Base-by-base conservation (phyloP, 2,113 vertebrate species). In the Hipposideros armiger region DNA sequence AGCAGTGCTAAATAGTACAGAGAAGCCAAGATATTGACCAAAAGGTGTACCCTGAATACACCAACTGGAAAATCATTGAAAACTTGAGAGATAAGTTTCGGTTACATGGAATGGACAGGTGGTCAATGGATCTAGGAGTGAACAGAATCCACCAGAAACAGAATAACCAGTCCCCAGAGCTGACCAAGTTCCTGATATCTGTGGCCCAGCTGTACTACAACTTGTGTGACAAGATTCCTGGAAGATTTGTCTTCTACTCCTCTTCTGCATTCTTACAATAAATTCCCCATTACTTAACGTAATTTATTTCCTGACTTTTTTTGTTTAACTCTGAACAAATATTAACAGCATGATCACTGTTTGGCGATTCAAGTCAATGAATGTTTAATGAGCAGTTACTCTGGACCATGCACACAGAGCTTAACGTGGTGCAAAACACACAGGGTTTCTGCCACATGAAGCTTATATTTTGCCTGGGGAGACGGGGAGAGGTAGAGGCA, bases 11-110 rank as follows among this genome's bases (percentile, higher is more conserved):
- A 36, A 84, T 54, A 87, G 15, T 83, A 67, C 40, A 72, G 22
- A 93, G 36, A 96, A 82, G 67, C 22, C 54, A 90, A 86, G 47
- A 80, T 19, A 77, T 20, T 90, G n/a, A 90, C 17, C 69, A 84
- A 78, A 93, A 77, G 5, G 47, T 86, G 3, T 58, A 91, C 10
- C 32, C 60, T 74, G 20, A 93, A 87, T 67, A 80, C 58, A 72
- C 58, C 52, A 91, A 89, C 10, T 50, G 4, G 30, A 95, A 94
- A 94, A 40, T 87, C 85, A 90, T 0, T 40, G 40, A 88, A 78
- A 14, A 67, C 36, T 60, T 76, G 22, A 14, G 32, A 91, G 26
- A 6, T 77, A 91, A 32, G 6, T 52, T 96, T 87, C 83, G 87
- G 17, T 56, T 47, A 54, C 54, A n/a, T 66, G 69, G 45, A 87